Conservation (phyloP, 2,888 invertebrate genomes). For the Erebia aethiops region DNA sequence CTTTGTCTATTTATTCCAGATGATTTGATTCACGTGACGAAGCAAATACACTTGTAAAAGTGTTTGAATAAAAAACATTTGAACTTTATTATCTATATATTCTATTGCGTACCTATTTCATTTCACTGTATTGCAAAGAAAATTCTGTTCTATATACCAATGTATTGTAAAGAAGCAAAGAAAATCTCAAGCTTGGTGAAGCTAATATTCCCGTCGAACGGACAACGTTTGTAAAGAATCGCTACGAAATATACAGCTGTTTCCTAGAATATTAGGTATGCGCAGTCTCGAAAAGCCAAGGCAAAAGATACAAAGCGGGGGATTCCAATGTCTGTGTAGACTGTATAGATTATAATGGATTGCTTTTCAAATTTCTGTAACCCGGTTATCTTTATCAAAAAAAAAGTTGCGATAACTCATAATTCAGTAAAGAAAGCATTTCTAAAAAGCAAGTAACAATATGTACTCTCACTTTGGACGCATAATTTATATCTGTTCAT, state of each 20-base stretch:
- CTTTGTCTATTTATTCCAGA: too few relatives aligned
- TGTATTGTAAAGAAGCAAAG: background rate
- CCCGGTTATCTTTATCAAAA: slow-evolving; percentile 20
- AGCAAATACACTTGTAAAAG: too few relatives aligned
- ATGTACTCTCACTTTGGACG: slow-evolving; percentile 13
- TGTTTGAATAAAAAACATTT: too few relatives aligned
- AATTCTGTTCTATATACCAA: background rate
- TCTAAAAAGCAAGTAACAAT: background rate
- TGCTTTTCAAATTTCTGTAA: slow-evolving; percentile 11
- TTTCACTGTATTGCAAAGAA: background rate
- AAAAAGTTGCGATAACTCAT: slow-evolving; percentile 6
- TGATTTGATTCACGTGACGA: too few relatives aligned
- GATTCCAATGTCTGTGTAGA: slow-evolving; percentile 3
- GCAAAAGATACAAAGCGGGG: background rate
- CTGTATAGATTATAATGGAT: slow-evolving; percentile 8
- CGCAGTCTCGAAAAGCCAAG: background rate
- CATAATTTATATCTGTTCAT: slow-evolving; percentile 22
- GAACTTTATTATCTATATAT: too few relatives aligned
- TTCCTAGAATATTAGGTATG: background rate
- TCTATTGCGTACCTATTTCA: too few relatives aligned
- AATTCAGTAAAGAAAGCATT: slow-evolving; percentile 16
- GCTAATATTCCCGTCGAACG: background rate
- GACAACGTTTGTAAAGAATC: too few relatives aligned
- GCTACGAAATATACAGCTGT: background rate
- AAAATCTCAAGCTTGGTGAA: background rate